phyloP scores from a whole-genome alignment of 2,113 vertebrate species.

The Genyomyrus donnyi region DNA sequence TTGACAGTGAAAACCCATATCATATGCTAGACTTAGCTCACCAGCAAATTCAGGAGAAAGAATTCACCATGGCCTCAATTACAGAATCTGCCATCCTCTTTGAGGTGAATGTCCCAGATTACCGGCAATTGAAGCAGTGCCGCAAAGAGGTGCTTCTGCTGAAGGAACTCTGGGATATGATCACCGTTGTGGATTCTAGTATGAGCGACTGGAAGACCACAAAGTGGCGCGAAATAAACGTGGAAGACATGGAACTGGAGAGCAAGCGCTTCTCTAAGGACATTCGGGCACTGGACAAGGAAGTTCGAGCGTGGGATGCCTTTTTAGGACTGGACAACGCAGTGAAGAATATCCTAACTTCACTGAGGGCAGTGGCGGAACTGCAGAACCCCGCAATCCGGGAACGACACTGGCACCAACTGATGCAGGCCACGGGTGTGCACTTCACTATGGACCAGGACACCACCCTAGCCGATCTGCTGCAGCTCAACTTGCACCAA shows the following conservation, averaged over 20 bases:
- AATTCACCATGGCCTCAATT: constrained; percentile 71
- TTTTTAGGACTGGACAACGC: constrained; percentile 73
- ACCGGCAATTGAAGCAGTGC: constrained; percentile 80
- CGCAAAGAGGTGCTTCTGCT: constrained; percentile 68
- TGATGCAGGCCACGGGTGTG: constrained; percentile 76
- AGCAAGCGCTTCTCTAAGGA: constrained; percentile 79
- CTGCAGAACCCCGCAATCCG: constrained; percentile 85
- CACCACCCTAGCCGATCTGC: constrained; percentile 76
- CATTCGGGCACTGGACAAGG: constrained; percentile 76
- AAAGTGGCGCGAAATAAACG: constrained; percentile 72
- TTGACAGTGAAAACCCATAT: constrained; percentile 67
- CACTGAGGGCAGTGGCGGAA: constrained; percentile 77
- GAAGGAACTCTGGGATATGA: constrained; percentile 82
- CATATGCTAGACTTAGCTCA: constrained; percentile 70
- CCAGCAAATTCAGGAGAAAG: constrained; percentile 70
- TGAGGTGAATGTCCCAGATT: constrained; percentile 80
- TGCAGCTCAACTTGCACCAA: constrained; percentile 78
- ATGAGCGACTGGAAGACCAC: constrained; percentile 76
- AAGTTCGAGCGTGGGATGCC: constrained; percentile 77
- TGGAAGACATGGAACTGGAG: constrained; percentile 84
- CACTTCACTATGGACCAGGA: constrained; percentile 70
- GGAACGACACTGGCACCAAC: constrained; percentile 81
- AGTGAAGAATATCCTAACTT: constrained; percentile 75
- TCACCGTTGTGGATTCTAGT: constrained; percentile 65
- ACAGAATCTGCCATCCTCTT: constrained; percentile 76